Evolutionary conservation across 2,888 invertebrate genomes (phyloP), one percentile per base, ranked within the genome.

Genomic region (Disparrhopalites patrizii): DNA sequence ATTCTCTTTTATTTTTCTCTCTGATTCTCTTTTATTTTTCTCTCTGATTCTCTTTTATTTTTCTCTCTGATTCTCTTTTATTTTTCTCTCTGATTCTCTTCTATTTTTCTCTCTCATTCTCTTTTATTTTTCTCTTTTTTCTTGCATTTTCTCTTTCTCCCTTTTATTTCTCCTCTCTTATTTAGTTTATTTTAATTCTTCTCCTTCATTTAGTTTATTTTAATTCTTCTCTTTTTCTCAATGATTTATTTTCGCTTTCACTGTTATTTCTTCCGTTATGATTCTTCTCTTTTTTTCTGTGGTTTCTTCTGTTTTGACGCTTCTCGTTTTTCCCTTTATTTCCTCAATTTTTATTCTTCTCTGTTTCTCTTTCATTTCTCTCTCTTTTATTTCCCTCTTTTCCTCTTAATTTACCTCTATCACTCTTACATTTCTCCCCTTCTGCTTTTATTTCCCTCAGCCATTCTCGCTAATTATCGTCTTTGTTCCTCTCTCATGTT

Each of bases 401-500:
- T 10, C 8, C 62, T 62, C 40, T 62, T 31, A 20, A 38, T 62
- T 20, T 33, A 20, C 28, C 30, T 18, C 30, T n/a, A 62, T 30
- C 31, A 54, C 25, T 31, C 31, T 65, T 51, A n/a, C n/a, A n/a
- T 51, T 65, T 50, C 40, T 31, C 15, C 47, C 64, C 36, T 50
- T 55, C 13, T n/a, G 13, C 38, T 10, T 55, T 25, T 10, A 25
- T 13, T 25, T 33, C 33, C 27, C 28, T 3, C 43, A 43, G 20
- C 43, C 43, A 50, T 27, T 3, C 50, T 20, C 23, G 4, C 50
- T 50, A 23, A 13, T 27, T 50, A 23, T 50, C 50, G 7, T 50
- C 18, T 50, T 23, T 23, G 20, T 50, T 23, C 27, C n/a, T 50
- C 18, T 50, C n/a, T 10, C 50, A 25, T 27, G 3, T 27, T 50